Evolutionary conservation across 2,797 vertebrate species (phyloP).

Genomic region (Lagodon rhomboides): DNA sequence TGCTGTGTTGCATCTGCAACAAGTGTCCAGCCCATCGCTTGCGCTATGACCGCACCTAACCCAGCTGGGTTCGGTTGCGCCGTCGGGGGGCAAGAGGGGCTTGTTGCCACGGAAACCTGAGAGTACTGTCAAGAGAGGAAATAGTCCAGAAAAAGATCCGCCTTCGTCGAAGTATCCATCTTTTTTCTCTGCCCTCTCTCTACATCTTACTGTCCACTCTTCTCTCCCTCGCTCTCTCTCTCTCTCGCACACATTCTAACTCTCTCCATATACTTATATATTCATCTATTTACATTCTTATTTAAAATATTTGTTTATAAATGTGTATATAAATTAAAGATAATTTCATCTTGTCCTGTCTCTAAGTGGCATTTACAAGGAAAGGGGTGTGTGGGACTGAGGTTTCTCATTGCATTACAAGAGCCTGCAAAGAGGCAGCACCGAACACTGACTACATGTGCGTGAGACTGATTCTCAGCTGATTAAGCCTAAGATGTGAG

Average conservation of each 20-base stretch:
- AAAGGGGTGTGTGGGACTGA: conserved; percentile 85
- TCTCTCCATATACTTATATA: conserved; percentile 79
- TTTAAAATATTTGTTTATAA: conserved; percentile 87
- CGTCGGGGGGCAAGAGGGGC: conserved; percentile 32
- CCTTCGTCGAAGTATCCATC: conserved; percentile 50
- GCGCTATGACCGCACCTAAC: conserved; percentile 29
- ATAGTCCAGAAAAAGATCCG: conserved; percentile 61
- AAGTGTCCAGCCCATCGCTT: conserved; percentile 67
- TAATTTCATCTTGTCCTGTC: conserved; percentile 79
- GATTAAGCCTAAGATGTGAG: conserved; percentile 47
- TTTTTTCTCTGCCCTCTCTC: conserved; percentile 26
- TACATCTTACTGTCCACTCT: conserved; percentile 34
- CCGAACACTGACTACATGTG: conserved; percentile 80
- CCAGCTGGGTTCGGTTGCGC: conserved; percentile 30
- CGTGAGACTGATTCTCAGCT: conserved; percentile 55
- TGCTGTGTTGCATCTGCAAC: conserved; percentile 66
- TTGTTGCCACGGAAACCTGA: conserved; percentile 81
- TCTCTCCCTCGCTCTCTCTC: conserved; percentile 61
- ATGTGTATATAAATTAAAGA: conserved; percentile 88
- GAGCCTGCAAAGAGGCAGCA: conserved; percentile 85
- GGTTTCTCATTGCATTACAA: conserved; percentile 87
- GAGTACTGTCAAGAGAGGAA: conserved; percentile 76
- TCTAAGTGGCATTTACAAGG: conserved; percentile 87
- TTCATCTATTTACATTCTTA: conserved; percentile 86
- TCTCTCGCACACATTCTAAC: conserved; percentile 60